These are phyloP conservation scores for Ellobium chinense DNA, from an alignment of 2,888 invertebrate genomes.

Conservation along the genomic window DNA sequence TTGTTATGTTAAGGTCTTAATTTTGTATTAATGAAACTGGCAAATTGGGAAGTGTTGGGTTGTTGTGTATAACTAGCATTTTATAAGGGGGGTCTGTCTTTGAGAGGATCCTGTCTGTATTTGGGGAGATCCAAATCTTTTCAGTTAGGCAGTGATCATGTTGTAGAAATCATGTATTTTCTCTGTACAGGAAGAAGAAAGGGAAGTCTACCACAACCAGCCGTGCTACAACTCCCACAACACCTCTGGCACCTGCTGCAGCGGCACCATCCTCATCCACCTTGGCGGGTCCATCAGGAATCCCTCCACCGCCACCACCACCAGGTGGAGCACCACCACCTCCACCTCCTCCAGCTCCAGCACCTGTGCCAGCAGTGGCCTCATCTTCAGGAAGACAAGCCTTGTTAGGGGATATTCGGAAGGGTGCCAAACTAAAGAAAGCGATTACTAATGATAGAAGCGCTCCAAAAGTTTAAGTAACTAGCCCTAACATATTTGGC, in stretches of 20 bases:
- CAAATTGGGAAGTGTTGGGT: too few relatives aligned
- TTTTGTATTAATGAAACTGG: too few relatives aligned
- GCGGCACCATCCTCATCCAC: conserved; percentile 43
- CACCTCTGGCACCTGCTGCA: neutral
- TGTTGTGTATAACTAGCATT: too few relatives aligned
- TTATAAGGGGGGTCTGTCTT: too few relatives aligned
- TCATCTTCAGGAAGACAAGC: conserved; percentile 55
- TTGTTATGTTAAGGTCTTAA: too few relatives aligned
- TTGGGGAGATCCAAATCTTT: neutral
- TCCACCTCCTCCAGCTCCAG: conserved; percentile 43
- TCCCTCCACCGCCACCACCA: conserved; percentile 49
- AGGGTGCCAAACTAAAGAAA: conserved; percentile 63
- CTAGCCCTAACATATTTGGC: neutral
- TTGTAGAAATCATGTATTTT: too few relatives aligned
- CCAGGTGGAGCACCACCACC: conserved; percentile 44
- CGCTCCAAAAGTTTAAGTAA: conserved; percentile 57
- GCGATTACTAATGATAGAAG: conserved; percentile 68
- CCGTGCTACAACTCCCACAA: neutral
- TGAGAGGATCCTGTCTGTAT: too few relatives aligned
- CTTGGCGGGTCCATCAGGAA: conserved; percentile 33
- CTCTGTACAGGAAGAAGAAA: conserved; percentile 28
- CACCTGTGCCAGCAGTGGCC: conserved; percentile 36
- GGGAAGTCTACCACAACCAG: neutral
- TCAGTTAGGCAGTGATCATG: too few relatives aligned
- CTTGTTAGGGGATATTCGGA: conserved; percentile 62